phyloP scores from a whole-genome alignment of 1,140 invertebrate genomes.

The Polyergus mexicanus region DNA sequence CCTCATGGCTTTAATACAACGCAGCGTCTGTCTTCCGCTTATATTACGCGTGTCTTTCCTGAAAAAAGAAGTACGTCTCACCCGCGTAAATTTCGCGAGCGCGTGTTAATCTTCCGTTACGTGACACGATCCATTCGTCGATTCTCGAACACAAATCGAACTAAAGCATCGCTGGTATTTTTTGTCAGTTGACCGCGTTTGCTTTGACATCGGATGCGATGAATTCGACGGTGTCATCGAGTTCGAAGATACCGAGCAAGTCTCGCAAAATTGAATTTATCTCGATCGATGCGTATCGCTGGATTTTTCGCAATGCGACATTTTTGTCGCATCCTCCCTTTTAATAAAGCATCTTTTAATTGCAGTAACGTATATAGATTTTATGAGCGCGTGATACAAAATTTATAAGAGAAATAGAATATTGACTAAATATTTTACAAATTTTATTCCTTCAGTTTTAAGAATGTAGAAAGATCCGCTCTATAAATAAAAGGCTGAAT shows the following conservation, averaged over 20 bases:
- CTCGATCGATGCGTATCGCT: neutral
- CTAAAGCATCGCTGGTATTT: neutral
- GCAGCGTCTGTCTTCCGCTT: neutral
- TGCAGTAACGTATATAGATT: neutral
- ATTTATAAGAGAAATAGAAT: neutral
- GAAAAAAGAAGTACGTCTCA: neutral
- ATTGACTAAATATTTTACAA: neutral
- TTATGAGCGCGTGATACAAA: neutral
- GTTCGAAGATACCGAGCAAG: neutral
- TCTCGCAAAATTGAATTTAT: constrained; percentile 42
- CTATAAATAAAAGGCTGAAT: neutral
- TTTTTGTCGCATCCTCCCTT: neutral
- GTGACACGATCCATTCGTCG: constrained; percentile 3
- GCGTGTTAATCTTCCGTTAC: constrained; percentile 19
- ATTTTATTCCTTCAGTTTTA: neutral
- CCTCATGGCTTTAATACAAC: constrained; percentile 1
- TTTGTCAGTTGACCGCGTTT: neutral
- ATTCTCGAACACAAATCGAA: neutral
- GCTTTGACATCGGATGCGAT: neutral
- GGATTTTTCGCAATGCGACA: constrained; percentile 16
- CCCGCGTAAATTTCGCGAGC: neutral
- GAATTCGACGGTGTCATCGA: constrained; percentile 33
- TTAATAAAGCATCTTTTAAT: neutral
- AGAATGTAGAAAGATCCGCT: neutral
- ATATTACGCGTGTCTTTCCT: neutral